Evolutionary conservation across 2,888 invertebrate genomes (phyloP).

Genomic region (Cacoxenus indagator): DNA sequence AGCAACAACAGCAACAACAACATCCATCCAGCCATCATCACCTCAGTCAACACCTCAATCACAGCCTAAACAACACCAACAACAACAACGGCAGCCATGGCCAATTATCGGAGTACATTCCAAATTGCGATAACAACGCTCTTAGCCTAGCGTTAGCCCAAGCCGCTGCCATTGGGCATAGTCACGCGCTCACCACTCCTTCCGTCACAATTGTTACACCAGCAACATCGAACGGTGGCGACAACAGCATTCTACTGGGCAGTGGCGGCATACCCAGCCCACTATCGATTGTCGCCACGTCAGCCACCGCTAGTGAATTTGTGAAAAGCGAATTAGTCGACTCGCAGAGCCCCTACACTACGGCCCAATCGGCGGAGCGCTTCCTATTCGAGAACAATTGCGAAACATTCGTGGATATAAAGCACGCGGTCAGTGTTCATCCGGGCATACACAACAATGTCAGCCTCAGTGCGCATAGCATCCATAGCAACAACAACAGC

Average conservation of each 20-base stretch:
- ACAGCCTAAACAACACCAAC: slow-evolving; percentile 16
- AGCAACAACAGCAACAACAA: slow-evolving; percentile 24
- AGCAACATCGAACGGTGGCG: slow-evolving; percentile 13
- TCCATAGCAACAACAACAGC: slow-evolving; percentile 40
- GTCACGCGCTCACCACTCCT: neutral
- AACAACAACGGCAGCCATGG: neutral
- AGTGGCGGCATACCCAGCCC: slow-evolving; percentile 40
- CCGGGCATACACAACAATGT: slow-evolving; percentile 52
- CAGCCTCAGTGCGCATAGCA: slow-evolving; percentile 44
- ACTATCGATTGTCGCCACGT: slow-evolving; percentile 45
- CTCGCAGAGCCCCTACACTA: slow-evolving; percentile 70
- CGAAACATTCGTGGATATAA: slow-evolving; percentile 67
- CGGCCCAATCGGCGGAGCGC: slow-evolving; percentile 69
- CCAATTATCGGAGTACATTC: slow-evolving; percentile 63
- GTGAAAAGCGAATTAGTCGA: slow-evolving; percentile 70
- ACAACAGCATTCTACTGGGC: slow-evolving; percentile 31
- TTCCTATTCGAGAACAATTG: slow-evolving; percentile 68
- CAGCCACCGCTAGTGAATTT: slow-evolving; percentile 66
- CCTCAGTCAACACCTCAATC: slow-evolving; percentile 31
- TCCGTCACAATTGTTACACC: slow-evolving; percentile 35
- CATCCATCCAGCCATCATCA: slow-evolving; percentile 21
- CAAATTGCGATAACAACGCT: slow-evolving; percentile 53
- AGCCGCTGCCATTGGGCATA: neutral
- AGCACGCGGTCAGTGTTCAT: slow-evolving; percentile 66
- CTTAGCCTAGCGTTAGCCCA: slow-evolving; percentile 38